These are phyloP conservation scores for Homalodisca vitripennis DNA, from an alignment of 1,140 invertebrate species.

Conservation along the genomic window DNA sequence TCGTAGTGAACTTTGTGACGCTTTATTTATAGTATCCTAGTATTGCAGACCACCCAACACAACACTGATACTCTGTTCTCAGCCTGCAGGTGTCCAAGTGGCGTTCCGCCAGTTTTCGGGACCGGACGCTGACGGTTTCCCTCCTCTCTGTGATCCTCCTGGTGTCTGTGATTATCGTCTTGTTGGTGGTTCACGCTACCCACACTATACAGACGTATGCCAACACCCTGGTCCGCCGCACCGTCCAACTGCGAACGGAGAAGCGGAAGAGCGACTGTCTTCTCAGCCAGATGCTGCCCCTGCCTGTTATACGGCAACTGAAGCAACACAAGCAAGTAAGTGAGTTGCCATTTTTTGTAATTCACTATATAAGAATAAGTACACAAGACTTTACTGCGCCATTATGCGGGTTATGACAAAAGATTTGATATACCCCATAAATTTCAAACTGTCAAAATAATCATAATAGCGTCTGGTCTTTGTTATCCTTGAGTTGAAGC, in stretches of 20 bases:
- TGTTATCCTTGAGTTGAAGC: too few species aligned
- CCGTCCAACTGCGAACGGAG: constrained; percentile 49
- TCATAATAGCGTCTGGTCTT: too few species aligned
- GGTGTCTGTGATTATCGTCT: constrained; percentile 53
- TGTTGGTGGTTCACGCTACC: constrained; percentile 53
- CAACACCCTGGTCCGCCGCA: constrained; percentile 42
- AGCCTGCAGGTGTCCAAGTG: background rate
- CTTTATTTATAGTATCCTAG: background rate
- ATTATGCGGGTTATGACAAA: too few species aligned
- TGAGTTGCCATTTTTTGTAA: background rate
- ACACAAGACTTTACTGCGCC: too few species aligned
- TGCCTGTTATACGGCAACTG: constrained; percentile 50
- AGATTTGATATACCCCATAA: background rate
- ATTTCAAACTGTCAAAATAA: too few species aligned
- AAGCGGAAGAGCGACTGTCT: constrained; percentile 52
- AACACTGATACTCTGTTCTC: too few species aligned
- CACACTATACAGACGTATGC: constrained; percentile 52
- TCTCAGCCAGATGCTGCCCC: constrained; percentile 52
- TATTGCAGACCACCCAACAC: background rate
- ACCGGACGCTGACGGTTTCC: constrained; percentile 47
- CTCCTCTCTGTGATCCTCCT: constrained; percentile 51
- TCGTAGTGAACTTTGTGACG: background rate
- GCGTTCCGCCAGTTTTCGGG: background rate
- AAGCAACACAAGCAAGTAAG: constrained; percentile 49
- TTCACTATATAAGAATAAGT: too few species aligned